Conservation (phyloP, 2,113 vertebrate species). For the Psephotus haematonotus region DNA sequence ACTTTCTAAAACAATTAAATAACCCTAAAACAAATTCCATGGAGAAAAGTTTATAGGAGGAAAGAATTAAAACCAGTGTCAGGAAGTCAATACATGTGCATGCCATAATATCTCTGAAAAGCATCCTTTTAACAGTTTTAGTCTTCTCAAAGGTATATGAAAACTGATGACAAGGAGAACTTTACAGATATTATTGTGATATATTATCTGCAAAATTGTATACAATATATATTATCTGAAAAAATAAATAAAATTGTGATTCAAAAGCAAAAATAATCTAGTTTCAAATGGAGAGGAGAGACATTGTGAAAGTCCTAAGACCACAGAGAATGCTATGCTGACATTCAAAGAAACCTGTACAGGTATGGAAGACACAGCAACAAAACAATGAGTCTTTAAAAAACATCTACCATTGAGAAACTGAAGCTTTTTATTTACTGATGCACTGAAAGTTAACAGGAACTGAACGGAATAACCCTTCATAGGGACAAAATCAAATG, state of each 20-base stretch:
- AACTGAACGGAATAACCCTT: neutral
- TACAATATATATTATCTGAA: neutral
- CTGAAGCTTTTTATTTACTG: neutral
- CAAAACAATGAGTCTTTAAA: neutral
- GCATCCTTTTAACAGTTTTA: neutral
- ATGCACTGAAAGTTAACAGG: neutral
- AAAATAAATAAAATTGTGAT: neutral
- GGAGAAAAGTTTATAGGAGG: neutral
- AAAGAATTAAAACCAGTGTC: neutral
- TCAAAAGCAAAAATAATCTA: neutral
- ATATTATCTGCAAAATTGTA: too few relatives aligned
- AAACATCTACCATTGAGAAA: neutral
- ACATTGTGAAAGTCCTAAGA: neutral
- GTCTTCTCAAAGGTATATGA: neutral
- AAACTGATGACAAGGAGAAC: neutral
- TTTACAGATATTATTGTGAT: neutral
- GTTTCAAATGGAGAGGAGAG: neutral
- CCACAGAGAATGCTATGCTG: neutral
- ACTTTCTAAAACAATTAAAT: neutral
- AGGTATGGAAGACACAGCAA: neutral
- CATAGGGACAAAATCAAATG: neutral
- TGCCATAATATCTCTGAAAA: neutral
- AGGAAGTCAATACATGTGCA: neutral
- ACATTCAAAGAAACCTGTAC: neutral
- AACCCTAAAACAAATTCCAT: neutral